Evolutionary conservation across 2,888 invertebrate species (phyloP), one percentile per base, ranked within the genome.

Genomic region (Hipparchia sbordonii): DNA sequence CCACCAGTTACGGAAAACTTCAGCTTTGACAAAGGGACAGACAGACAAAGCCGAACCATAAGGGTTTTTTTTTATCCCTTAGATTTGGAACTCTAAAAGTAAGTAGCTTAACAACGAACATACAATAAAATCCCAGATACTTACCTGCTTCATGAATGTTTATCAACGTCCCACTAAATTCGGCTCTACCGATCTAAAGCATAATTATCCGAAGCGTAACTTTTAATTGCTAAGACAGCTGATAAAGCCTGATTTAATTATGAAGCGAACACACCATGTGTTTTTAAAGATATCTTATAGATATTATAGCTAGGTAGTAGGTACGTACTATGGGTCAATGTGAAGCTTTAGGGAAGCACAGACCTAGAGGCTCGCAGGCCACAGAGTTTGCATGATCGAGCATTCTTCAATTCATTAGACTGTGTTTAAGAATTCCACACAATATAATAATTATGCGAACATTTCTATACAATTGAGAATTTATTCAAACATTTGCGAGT

Each of bases 161-260:
- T 51, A 51, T 51, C 48, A 23, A 46, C 4, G 46, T 48, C 13
- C 12, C 12, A 1, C 33, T n/a, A 61, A 6, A 51, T 23, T 48
- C 23, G 59, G 39, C 33, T 39, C 33, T 60, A n/a, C n/a, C 46
- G 46, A 13, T 48, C 63, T 63, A 6, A 63, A 23, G 33, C n/a
- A n/a, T 66, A 33, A 66, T 66, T 66, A 66, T 54, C 7, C n/a
- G 54, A 66, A 66, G 54, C 66, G 52, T 54, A 66, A 54, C 54
- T 54, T 52, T 66, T 54, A 66, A 66, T 54, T 66, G 39, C 39
- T 54, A 39, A 23, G 39, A 39, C 54, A 54, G 54, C 33, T 54
- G 66, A 54, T 66, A 51, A 23, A 63, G 12, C 9, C 7, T 61
- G 60, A 23, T 63, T 63, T 48, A 63, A 51, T 66, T 54, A 56